phyloP scores from a whole-genome alignment of 2,797 vertebrate species.

The Dromococcyx pavoninus region DNA sequence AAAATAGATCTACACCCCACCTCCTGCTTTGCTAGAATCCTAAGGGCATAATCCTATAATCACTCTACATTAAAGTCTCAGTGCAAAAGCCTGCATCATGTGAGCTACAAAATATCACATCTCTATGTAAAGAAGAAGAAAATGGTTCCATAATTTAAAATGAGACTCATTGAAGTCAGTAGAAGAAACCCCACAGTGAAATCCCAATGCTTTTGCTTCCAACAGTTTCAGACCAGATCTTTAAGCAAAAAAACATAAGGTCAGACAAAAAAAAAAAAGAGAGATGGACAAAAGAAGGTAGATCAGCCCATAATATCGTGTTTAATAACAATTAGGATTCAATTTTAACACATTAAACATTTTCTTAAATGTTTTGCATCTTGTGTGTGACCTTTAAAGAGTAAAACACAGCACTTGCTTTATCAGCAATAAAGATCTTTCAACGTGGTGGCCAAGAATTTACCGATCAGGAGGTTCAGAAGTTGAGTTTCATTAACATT shows the following conservation, averaged over 20 bases:
- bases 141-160: background rate
- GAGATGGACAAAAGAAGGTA: background rate
- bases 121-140: background rate
- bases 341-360: background rate
- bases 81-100: background rate
- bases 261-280: background rate
- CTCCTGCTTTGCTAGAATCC: background rate
- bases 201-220: background rate
- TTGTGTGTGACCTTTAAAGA: background rate
- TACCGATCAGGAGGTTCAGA: conserved; percentile 23
- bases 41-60: background rate
- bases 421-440: background rate
- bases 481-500: conserved; percentile 35
- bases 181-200: background rate
- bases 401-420: background rate
- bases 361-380: background rate
- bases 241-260: background rate
- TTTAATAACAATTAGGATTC: background rate
- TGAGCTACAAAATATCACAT: background rate
- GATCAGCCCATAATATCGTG: background rate
- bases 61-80: background rate
- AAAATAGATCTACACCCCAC: background rate
- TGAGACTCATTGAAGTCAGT: background rate
- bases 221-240: background rate
- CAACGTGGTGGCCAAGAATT: background rate